Base-by-base conservation (phyloP, 2,113 vertebrate genomes). In the Verasper variegatus region DNA sequence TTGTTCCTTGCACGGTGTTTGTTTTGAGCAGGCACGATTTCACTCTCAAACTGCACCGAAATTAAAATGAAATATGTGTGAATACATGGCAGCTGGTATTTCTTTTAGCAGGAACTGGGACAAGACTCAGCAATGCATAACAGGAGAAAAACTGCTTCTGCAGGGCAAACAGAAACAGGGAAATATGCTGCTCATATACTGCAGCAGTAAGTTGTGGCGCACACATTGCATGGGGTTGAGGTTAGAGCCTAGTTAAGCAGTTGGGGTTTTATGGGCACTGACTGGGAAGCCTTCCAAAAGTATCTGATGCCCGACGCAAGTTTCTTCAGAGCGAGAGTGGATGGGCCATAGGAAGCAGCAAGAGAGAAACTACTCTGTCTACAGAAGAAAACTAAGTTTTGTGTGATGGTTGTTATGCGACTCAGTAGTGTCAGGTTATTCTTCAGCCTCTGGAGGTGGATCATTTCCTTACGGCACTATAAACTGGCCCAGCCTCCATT, bases 401-500 rank as follows among this genome's bases (percentile, higher is more conserved):
- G 80, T 47, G 78, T 79, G 77, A 72, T 17, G 15, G 65, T 86
- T 85, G 74, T 84, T 78, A 76, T 82, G 66, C 37, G 71, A 79
- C 64, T 72, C 51, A 59, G 45, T 76, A 86, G 80, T 83, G 72
- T 87, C 82, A 84, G 70, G 75, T 88, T 84, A 78, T 89, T 90
- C 83, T 86, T 89, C 60, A 68, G 42, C 83, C 83, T 85, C 78
- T 78, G 88, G 68, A 82, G 72, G 78, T 54, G 78, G 76, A 31
- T 84, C 80, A 88, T 81, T 91, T 88, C 87, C 80, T 85, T 80
- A 77, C 74, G 82, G 80, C 63, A 57, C 66, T 88, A 84, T 88
- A 85, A 86, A 71, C 63, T 5, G 49, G 81, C 83, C 88, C 76
- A 77, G 84, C 77, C 67, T 37, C 73, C 76, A 69, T 82, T 87